Evolutionary conservation across 2,888 invertebrate species (phyloP).

Genomic region (Amphipyra tragopoginis): DNA sequence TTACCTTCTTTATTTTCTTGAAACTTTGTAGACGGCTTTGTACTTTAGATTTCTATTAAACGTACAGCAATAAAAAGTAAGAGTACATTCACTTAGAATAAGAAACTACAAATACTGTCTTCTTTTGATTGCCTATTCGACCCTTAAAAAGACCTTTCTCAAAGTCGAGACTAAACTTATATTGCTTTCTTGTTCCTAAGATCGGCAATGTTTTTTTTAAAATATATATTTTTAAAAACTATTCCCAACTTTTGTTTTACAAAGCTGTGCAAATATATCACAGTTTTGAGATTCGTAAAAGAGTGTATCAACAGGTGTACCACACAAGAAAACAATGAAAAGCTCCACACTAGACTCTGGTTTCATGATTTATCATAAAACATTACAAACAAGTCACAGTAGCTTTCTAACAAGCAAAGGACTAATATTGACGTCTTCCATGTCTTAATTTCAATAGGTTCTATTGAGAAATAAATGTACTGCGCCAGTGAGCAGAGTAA

Average conservation of each 20-base stretch:
- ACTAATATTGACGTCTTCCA: background rate
- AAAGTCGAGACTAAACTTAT: slow-evolving; percentile 42
- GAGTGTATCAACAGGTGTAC: too few species aligned
- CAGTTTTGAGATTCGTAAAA: too few species aligned
- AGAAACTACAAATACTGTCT: slow-evolving; percentile 21
- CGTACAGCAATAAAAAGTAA: slow-evolving; percentile 36
- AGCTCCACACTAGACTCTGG: too few species aligned
- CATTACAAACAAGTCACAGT: background rate
- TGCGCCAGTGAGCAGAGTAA: slow-evolving; percentile 13
- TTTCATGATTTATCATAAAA: too few species aligned
- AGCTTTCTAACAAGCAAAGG: background rate
- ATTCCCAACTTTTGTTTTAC: too few species aligned
- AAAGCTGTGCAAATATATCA: too few species aligned
- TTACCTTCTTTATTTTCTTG: slow-evolving; percentile 24
- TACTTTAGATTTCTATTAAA: slow-evolving; percentile 32
- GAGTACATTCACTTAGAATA: slow-evolving; percentile 34
- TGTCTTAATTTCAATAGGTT: background rate
- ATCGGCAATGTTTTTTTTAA: slow-evolving; percentile 27
- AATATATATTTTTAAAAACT: slow-evolving; percentile 14
- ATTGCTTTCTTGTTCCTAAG: slow-evolving; percentile 42
- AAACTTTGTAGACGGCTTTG: slow-evolving; percentile 27
- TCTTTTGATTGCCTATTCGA: slow-evolving; percentile 52
- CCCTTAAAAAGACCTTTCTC: slow-evolving; percentile 48
- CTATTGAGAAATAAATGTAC: slow-evolving; percentile 3
- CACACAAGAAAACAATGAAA: too few species aligned